These are phyloP conservation scores for Ditylenchus weischeri DNA, from an alignment of 2,888 invertebrate genomes.

Conservation along the genomic window DNA sequence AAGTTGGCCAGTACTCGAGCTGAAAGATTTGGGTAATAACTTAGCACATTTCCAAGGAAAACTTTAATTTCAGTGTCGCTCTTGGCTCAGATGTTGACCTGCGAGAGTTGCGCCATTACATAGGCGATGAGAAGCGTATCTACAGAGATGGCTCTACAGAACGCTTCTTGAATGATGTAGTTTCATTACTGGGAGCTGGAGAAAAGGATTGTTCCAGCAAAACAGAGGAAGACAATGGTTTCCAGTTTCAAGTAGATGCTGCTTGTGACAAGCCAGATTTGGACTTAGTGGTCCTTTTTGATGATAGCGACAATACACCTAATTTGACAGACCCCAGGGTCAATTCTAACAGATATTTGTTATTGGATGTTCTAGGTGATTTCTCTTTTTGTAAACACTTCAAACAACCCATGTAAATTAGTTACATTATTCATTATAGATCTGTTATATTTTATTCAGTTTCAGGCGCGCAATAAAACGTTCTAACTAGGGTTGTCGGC, in stretches of 20 bases:
- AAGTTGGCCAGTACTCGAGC: constrained; percentile 37
- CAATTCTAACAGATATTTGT: constrained; percentile 42
- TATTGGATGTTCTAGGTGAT: constrained; percentile 45
- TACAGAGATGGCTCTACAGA: constrained; percentile 46
- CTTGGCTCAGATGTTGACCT: constrained; percentile 46
- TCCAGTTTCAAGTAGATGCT: constrained; percentile 17
- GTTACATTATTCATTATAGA: too few species aligned
- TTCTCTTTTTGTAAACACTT: not conserved
- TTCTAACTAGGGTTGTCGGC: too few species aligned
- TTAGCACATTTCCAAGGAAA: too few species aligned
- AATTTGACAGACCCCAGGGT: constrained; percentile 33
- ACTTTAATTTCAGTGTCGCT: constrained; percentile 34
- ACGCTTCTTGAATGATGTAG: constrained; percentile 36
- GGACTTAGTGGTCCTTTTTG: constrained; percentile 44
- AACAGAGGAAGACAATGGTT: not conserved
- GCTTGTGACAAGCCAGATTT: constrained; percentile 32
- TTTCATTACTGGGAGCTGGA: constrained; percentile 29
- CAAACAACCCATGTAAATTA: too few species aligned
- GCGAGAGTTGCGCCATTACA: constrained; percentile 42
- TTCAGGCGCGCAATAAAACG: too few species aligned
- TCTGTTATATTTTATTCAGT: too few species aligned
- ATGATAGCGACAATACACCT: constrained; percentile 35
- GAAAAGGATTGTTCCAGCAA: constrained; percentile 17
- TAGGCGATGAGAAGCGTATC: constrained; percentile 37
- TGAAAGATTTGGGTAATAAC: constrained; percentile 36